Percentiles rank a stretch among this genome's conserved stretches.
Conservation (phyloP, 2,888 invertebrate genomes). For the Andrena camellia region DNA sequence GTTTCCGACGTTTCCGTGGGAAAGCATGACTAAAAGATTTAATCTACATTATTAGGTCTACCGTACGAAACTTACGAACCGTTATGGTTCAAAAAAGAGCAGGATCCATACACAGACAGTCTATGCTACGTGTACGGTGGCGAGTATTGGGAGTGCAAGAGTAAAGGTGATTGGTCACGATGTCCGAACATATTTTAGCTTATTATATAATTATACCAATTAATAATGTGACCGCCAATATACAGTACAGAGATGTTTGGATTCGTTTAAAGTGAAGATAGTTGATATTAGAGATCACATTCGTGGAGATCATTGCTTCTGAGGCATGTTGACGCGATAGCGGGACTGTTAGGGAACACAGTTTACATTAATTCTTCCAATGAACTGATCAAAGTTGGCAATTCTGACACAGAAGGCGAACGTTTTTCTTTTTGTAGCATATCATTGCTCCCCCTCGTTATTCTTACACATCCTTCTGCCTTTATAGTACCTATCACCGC, state of each 20-base stretch:
- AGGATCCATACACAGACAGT: conserved; percentile 90
- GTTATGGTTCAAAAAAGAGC: conserved; percentile 95
- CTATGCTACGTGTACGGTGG: conserved; percentile 94
- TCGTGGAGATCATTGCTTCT: conserved; percentile 63
- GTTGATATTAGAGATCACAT: conserved; percentile 64
- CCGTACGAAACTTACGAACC: conserved; percentile 92
- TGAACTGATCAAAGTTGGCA: conserved; percentile 60
- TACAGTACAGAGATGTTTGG: conserved; percentile 64
- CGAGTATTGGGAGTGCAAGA: conserved; percentile 97
- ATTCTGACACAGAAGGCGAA: conserved; percentile 58
- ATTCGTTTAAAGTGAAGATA: conserved; percentile 66
- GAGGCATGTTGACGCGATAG: conserved; percentile 65
- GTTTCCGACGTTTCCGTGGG: background rate
- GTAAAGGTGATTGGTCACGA: conserved; percentile 93
- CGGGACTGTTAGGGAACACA: conserved; percentile 67
- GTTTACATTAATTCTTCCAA: conserved; percentile 71
- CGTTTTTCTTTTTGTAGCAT: conserved; percentile 54
- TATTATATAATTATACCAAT: conserved; percentile 68
- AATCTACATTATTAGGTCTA: conserved; percentile 84
- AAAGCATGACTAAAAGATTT: conserved; percentile 9
- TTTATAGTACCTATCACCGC: conserved; percentile 32
- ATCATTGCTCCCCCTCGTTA: conserved; percentile 43
- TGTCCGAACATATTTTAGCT: conserved; percentile 96
- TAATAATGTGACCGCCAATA: conserved; percentile 67
- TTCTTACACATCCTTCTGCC: conserved; percentile 51